Evolutionary conservation across 2,113 vertebrate species (phyloP).

Genomic region (Ophthalmolycus amberensis): DNA sequence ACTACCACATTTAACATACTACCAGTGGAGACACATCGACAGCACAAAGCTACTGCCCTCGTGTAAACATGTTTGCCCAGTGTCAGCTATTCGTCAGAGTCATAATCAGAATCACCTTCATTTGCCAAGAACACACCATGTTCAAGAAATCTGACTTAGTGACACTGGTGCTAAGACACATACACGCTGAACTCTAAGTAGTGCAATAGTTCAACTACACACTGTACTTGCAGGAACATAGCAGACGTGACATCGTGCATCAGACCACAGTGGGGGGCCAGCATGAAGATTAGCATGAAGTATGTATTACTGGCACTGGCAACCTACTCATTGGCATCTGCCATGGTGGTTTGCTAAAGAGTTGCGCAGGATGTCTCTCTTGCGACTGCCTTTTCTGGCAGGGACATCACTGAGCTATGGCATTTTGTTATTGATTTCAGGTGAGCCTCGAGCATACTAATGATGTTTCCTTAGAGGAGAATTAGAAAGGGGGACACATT

Average conservation of each 20-base stretch:
- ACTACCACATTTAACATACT: background rate
- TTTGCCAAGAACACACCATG: slow-evolving; percentile 51
- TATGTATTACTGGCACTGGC: slow-evolving; percentile 69
- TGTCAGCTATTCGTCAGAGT: slow-evolving; percentile 42
- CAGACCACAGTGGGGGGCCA: slow-evolving; percentile 41
- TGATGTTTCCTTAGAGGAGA: slow-evolving; percentile 66
- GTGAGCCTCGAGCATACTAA: slow-evolving; percentile 70
- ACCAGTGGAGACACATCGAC: background rate
- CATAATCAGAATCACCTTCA: slow-evolving; percentile 52
- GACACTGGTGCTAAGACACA: slow-evolving; percentile 58
- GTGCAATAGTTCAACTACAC: slow-evolving; percentile 39
- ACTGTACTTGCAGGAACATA: slow-evolving; percentile 53
- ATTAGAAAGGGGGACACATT: slow-evolving; percentile 64
- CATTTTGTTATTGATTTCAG: slow-evolving; percentile 76
- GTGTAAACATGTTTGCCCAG: slow-evolving; percentile 31
- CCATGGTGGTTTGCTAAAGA: slow-evolving; percentile 53
- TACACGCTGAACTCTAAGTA: slow-evolving; percentile 52
- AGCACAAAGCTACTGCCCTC: background rate
- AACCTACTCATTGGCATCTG: slow-evolving; percentile 54
- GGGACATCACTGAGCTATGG: slow-evolving; percentile 57
- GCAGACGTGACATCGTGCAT: slow-evolving; percentile 57
- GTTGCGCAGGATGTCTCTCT: slow-evolving; percentile 49
- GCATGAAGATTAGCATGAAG: slow-evolving; percentile 51
- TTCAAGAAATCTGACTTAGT: slow-evolving; percentile 46
- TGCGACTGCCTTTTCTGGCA: slow-evolving; percentile 56